Conservation (phyloP, 2,797 vertebrate genomes). For the Australoheros facetus region DNA sequence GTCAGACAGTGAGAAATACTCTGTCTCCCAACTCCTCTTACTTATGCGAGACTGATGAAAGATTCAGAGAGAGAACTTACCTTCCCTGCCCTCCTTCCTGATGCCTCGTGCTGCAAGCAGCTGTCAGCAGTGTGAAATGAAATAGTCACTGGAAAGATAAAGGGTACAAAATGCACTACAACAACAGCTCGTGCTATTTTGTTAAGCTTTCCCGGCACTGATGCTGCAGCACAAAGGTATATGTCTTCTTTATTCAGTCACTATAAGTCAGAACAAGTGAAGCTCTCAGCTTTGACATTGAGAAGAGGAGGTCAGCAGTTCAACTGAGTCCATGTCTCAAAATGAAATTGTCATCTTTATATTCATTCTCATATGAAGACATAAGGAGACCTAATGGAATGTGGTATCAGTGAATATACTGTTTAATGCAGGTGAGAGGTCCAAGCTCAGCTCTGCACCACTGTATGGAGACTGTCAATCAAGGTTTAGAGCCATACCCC, state of each 20-base stretch:
- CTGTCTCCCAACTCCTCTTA: neutral
- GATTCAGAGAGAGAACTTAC: constrained; percentile 2
- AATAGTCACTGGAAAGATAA: constrained; percentile 11
- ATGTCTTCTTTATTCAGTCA: constrained; percentile 1
- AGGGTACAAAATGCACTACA: constrained; percentile 2
- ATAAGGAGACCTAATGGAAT: constrained; percentile 21
- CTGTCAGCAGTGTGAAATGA: constrained; percentile 31
- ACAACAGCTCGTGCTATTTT: constrained; percentile 1
- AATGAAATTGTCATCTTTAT: constrained; percentile 18
- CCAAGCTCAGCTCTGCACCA: constrained; percentile 20
- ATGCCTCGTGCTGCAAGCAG: constrained; percentile 21
- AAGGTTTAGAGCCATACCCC: constrained; percentile 13
- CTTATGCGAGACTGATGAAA: constrained; percentile 26
- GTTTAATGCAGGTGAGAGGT: constrained; percentile 47
- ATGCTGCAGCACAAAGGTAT: neutral
- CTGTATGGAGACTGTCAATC: constrained; percentile 27
- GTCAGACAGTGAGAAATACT: constrained; percentile 19
- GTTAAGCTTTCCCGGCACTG: neutral
- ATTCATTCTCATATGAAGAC: neutral
- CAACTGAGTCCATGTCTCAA: constrained; percentile 7
- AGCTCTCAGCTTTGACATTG: neutral
- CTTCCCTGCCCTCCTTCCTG: constrained; percentile 3
- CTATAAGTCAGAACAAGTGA: neutral
- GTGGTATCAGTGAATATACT: constrained; percentile 39
- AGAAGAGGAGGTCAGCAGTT: constrained; percentile 37